Percentiles rank a stretch among this genome's conserved stretches.
Evolutionary conservation across 37 sponge, comb jelly and placozoan species (phyloP).

Genomic region (Spongilla lacustris): DNA sequence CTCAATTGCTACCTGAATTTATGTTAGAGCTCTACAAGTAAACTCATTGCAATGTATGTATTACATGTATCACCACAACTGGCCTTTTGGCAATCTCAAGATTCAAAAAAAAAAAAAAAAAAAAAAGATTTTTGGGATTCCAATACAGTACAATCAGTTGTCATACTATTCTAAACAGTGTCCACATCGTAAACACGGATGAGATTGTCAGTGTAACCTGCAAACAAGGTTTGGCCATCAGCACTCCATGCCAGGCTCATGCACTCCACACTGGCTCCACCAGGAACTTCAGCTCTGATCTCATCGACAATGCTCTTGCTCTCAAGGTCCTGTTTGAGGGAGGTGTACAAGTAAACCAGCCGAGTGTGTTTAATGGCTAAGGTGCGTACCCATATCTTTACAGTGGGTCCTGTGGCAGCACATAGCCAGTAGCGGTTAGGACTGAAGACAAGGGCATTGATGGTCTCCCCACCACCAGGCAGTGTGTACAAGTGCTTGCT

Average conservation of each 20-base stretch:
- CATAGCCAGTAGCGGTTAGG: conserved; percentile 99
- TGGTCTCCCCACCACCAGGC: conserved; percentile 74
- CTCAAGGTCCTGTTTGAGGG: conserved; percentile 89
- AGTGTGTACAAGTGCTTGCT: conserved; percentile 99
- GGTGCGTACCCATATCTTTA: conserved; percentile 98
- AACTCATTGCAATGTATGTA: too few species aligned
- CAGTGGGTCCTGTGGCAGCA: conserved; percentile 92
- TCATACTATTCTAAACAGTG: background rate
- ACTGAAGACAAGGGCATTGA: conserved; percentile 97
- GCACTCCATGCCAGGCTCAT: conserved; percentile 94
- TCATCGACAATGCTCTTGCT: conserved; percentile 96
- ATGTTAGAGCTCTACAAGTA: too few species aligned
- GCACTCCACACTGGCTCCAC: conserved; percentile 64
- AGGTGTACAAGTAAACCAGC: too few species aligned
- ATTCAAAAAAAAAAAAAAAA: too few species aligned
- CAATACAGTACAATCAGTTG: background rate
- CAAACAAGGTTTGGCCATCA: conserved; percentile 98
- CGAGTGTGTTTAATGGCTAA: too few species aligned
- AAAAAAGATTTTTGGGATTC: background rate
- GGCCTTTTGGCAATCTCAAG: too few species aligned
- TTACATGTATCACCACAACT: too few species aligned
- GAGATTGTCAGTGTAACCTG: conserved; percentile 95
- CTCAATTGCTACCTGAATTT: too few species aligned
- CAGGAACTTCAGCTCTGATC: conserved; percentile 68
- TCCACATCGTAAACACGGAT: conserved; percentile 92